Conservation (phyloP, 2,113 vertebrate genomes). For the Panthera uncia region DNA sequence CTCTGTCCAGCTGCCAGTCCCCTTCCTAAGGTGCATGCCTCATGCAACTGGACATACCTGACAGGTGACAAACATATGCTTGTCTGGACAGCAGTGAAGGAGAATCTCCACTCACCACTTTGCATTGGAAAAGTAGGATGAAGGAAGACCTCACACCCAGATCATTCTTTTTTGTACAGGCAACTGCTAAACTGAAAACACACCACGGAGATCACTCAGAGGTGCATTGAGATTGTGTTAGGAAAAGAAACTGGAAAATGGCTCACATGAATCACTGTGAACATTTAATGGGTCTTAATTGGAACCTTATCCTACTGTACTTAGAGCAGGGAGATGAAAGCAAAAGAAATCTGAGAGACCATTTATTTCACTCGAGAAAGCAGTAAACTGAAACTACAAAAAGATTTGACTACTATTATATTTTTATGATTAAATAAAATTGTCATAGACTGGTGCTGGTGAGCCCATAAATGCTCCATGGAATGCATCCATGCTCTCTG, state of each 20-base stretch:
- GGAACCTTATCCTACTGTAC: slow-evolving; percentile 77
- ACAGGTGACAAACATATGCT: background rate
- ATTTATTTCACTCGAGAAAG: slow-evolving; percentile 76
- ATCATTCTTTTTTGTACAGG: background rate
- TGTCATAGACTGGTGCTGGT: slow-evolving; percentile 58
- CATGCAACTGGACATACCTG: background rate
- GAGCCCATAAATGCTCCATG: slow-evolving; percentile 46
- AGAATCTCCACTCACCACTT: background rate
- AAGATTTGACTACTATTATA: slow-evolving; percentile 69
- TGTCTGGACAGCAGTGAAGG: background rate
- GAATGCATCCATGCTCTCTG: background rate
- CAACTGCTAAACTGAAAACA: background rate
- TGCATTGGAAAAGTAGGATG: background rate
- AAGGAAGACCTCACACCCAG: slow-evolving; percentile 1
- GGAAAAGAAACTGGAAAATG: slow-evolving; percentile 53
- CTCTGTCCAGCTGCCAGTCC: background rate
- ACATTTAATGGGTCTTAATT: slow-evolving; percentile 77
- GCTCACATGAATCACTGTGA: slow-evolving; percentile 76
- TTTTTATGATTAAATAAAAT: slow-evolving; percentile 75
- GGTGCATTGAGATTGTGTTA: slow-evolving; percentile 24
- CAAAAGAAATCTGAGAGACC: slow-evolving; percentile 73
- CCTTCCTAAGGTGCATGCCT: background rate
- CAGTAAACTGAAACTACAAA: slow-evolving; percentile 75
- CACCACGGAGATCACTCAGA: background rate
- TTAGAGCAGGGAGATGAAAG: slow-evolving; percentile 75